A percentile compares a stretch with the other conserved stretches of the same genome.
phyloP scores from a whole-genome alignment of 2,888 invertebrate genomes.

The Boloria selene region DNA sequence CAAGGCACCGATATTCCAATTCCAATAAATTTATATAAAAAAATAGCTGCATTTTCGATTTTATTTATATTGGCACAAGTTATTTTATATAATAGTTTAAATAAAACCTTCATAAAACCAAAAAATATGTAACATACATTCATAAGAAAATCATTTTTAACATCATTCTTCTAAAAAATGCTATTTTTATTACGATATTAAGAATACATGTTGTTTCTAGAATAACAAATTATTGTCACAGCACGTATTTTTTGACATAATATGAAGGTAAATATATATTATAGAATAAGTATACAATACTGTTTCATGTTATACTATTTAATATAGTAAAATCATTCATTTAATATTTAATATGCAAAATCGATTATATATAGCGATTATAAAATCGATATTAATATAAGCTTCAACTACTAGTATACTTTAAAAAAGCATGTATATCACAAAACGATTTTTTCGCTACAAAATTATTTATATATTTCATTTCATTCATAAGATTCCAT shows the following conservation, averaged over 20 bases:
- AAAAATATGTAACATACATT: background rate
- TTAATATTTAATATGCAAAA: background rate
- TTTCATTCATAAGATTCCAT: background rate
- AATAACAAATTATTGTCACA: no score
- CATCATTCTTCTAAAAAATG: no score
- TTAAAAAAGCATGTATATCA: slow-evolving; percentile 8
- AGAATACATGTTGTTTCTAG: no score
- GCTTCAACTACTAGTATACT: background rate
- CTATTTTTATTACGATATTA: no score
- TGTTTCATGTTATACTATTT: slow-evolving; percentile 15
- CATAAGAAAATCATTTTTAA: no score
- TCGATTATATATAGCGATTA: slow-evolving; percentile 7
- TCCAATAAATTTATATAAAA: slow-evolving; percentile 48
- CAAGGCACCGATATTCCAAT: slow-evolving; percentile 66
- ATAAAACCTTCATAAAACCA: background rate
- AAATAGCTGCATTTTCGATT: slow-evolving; percentile 50
- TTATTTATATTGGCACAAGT: slow-evolving; percentile 44
- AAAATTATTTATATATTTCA: background rate
- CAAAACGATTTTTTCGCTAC: slow-evolving; percentile 8
- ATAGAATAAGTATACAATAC: slow-evolving; percentile 28
- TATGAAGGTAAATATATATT: background rate
- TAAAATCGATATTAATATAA: slow-evolving; percentile 11
- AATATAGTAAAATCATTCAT: background rate
- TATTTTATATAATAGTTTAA: slow-evolving; percentile 41
- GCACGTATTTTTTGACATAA: background rate